These are phyloP conservation scores for Chelidonichthys spinosus DNA, from an alignment of 2,797 vertebrate genomes.

Conservation along the genomic window DNA sequence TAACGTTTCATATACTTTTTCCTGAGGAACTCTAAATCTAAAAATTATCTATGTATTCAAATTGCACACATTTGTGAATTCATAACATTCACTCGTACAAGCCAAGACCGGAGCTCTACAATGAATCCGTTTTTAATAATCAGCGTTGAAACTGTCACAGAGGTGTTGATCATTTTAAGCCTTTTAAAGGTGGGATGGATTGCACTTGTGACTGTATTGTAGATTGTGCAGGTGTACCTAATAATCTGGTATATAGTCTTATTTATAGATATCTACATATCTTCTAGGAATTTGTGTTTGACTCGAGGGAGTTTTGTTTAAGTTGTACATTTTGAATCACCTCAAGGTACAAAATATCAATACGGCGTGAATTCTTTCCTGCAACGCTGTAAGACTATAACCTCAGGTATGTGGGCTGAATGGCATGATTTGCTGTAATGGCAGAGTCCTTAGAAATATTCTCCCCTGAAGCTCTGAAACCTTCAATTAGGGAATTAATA, in stretches of 20 bases:
- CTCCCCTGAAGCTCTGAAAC: constrained; percentile 54
- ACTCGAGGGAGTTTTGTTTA: not conserved
- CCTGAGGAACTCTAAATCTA: not conserved
- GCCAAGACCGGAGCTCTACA: not conserved
- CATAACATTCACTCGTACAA: not conserved
- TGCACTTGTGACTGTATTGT: not conserved
- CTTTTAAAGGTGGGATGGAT: not conserved
- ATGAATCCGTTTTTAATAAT: not conserved
- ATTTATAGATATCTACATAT: too few relatives aligned
- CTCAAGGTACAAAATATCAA: constrained; percentile 14
- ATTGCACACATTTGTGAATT: not conserved
- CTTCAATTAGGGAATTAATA: constrained; percentile 73
- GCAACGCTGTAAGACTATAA: constrained; percentile 9
- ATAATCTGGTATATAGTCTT: not conserved
- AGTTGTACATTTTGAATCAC: constrained; percentile 12
- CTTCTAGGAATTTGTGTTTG: constrained; percentile 8
- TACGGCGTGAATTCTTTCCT: not conserved
- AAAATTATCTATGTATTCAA: not conserved
- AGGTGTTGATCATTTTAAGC: too few relatives aligned
- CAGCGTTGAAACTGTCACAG: not conserved
- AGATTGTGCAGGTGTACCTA: not conserved
- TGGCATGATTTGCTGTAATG: constrained; percentile 44
- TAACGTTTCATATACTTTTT: too few relatives aligned
- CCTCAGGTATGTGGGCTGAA: constrained; percentile 21
- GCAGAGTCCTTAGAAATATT: constrained; percentile 48